Percentiles rank a stretch among this genome's conserved stretches.
Evolutionary conservation across 2,888 invertebrate species (phyloP).

Genomic region (Fragum fragum): DNA sequence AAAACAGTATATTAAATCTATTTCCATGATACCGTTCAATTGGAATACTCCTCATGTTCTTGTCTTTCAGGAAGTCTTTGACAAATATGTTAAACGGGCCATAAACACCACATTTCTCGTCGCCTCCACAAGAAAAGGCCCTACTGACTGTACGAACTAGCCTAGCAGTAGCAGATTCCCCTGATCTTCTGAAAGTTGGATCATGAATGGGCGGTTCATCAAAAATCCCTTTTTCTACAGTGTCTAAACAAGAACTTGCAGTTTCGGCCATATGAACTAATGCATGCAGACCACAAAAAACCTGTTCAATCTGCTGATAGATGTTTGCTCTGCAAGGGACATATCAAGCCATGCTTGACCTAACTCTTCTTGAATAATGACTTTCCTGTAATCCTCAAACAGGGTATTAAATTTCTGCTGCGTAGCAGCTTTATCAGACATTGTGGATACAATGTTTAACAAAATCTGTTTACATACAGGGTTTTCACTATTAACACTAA

Average conservation of each 20-base stretch:
- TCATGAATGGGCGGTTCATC: conserved; percentile 39
- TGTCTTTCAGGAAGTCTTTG: conserved; percentile 44
- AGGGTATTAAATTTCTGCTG: conserved; percentile 42
- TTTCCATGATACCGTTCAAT: conserved; percentile 48
- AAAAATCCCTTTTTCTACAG: conserved; percentile 35
- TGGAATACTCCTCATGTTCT: conserved; percentile 32
- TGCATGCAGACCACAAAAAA: conserved; percentile 53
- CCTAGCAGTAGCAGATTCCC: conserved; percentile 32
- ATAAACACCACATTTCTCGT: conserved; percentile 53
- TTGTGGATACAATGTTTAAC: conserved; percentile 35
- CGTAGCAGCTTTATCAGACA: conserved; percentile 30
- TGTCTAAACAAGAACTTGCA: conserved; percentile 20
- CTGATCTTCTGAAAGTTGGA: conserved; percentile 35
- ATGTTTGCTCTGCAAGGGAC: conserved; percentile 31
- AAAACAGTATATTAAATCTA: conserved; percentile 53
- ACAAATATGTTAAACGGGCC: conserved; percentile 35
- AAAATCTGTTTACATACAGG: conserved; percentile 18
- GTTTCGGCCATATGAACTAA: conserved; percentile 25
- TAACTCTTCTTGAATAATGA: conserved; percentile 22
- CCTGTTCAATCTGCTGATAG: conserved; percentile 43
- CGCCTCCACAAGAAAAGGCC: conserved; percentile 45
- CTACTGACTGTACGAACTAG: conserved; percentile 40
- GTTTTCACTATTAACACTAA: background rate
- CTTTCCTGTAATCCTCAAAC: conserved; percentile 37
- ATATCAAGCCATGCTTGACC: conserved; percentile 30